A percentile compares a stretch with the other conserved stretches of the same genome.
Conservation (phyloP, 1,140 invertebrate genomes). For the Panagrolaimus sp. region DNA sequence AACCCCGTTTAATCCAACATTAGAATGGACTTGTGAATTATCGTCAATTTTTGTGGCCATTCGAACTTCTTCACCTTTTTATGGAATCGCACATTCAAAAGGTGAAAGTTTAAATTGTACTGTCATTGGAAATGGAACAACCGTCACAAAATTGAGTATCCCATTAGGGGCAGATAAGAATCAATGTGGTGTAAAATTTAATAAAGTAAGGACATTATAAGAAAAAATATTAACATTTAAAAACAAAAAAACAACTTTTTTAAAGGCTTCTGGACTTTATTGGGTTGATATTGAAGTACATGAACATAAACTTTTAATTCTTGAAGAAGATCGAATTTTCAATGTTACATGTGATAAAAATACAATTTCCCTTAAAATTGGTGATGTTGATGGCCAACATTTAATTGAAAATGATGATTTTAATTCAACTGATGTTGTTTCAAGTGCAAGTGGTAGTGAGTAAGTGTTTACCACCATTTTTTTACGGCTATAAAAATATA, state of each 20-base stretch:
- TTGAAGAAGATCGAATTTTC: background rate
- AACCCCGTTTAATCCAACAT: background rate
- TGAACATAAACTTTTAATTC: slow-evolving; percentile 7
- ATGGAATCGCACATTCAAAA: slow-evolving; percentile 1
- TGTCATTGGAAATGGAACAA: background rate
- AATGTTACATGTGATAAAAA: background rate
- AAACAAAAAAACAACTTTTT: background rate
- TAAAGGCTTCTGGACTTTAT: background rate
- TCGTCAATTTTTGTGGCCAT: background rate
- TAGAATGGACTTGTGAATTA: slow-evolving; percentile 8
- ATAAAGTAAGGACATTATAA: background rate
- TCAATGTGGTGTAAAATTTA: background rate
- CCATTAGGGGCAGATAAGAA: background rate
- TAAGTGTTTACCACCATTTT: background rate
- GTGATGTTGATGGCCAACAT: background rate
- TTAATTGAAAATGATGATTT: background rate
- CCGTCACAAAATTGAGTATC: background rate
- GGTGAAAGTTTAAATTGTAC: background rate
- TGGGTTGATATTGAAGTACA: background rate
- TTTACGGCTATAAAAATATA: background rate
- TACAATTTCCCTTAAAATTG: background rate
- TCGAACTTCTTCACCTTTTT: slow-evolving; percentile 1
- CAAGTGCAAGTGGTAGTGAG: no score
- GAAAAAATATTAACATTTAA: no score
- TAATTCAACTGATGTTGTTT: no score